Percentiles rank a stretch among this genome's conserved stretches.
phyloP scores from a whole-genome alignment of 2,797 vertebrate genomes.

The Neoniphon sammara region DNA sequence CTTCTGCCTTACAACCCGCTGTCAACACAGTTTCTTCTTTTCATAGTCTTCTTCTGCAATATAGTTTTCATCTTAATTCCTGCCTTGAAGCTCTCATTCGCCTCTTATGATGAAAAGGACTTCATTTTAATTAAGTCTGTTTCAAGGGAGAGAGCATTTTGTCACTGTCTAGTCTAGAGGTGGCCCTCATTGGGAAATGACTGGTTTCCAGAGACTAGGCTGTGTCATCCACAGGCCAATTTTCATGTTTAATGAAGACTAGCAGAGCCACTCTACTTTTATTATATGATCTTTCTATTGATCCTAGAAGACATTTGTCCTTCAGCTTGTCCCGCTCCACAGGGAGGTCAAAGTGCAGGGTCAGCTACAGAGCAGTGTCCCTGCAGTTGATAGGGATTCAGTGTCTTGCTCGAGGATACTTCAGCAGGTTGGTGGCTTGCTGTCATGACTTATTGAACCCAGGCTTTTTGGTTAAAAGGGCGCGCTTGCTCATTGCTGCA shows the following conservation, averaged over 20 bases:
- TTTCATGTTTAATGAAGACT: conserved; percentile 28
- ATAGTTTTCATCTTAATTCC: not conserved
- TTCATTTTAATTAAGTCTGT: conserved; percentile 62
- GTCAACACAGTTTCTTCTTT: not conserved
- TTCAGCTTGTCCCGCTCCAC: not conserved
- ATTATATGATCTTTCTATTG: not conserved
- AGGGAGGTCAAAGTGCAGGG: not conserved
- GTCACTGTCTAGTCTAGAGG: conserved; percentile 45
- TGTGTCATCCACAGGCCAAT: conserved; percentile 14
- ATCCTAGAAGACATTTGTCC: not conserved
- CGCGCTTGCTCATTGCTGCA: conserved; percentile 5
- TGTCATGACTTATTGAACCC: conserved; percentile 38
- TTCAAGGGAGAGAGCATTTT: conserved; percentile 25
- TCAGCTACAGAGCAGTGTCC: not conserved
- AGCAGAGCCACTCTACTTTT: conserved; percentile 11
- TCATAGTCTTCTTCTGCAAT: not conserved
- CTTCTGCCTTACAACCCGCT: not conserved
- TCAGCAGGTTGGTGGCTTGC: conserved; percentile 10
- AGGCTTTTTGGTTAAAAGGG: conserved; percentile 34
- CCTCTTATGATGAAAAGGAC: conserved; percentile 40
- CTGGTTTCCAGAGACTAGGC: conserved; percentile 42
- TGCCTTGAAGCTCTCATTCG: conserved; percentile 5
- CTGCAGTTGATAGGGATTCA: not conserved
- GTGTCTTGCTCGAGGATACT: not conserved
- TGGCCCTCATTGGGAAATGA: conserved; percentile 45